These are phyloP conservation scores for Chalcis sispes DNA, from an alignment of 2,888 invertebrate genomes.

Conservation along the genomic window DNA sequence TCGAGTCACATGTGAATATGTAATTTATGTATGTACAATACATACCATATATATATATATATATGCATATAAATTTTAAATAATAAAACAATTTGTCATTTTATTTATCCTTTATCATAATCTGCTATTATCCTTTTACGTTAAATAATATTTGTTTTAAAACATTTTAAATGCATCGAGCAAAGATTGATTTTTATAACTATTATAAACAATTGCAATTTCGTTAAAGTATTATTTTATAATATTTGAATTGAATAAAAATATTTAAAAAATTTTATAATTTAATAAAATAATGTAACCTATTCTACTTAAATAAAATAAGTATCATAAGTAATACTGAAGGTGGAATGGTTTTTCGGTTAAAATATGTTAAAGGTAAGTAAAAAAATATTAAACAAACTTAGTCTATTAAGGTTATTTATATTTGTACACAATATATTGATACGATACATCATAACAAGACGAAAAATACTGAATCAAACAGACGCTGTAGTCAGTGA, in stretches of 20 bases:
- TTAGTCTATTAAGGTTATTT: conserved; percentile 62
- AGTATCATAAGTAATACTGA: no score
- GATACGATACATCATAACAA: conserved; percentile 65
- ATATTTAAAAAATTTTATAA: background rate
- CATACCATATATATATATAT: conserved; percentile 21
- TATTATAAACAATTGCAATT: no score
- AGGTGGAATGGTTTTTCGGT: no score
- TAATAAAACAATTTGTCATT: background rate
- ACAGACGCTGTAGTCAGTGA: conserved; percentile 65
- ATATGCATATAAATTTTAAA: conserved; percentile 1
- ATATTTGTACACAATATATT: conserved; percentile 69
- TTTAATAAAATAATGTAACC: background rate
- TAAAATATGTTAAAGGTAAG: background rate
- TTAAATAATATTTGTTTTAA: background rate
- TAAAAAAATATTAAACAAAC: background rate
- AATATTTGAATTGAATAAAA: background rate
- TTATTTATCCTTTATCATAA: background rate
- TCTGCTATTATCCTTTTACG: background rate
- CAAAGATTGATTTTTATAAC: no score
- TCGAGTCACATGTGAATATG: conserved; percentile 21
- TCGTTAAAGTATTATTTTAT: no score
- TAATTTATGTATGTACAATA: conserved; percentile 36
- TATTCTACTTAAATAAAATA: no score
- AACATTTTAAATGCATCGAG: no score
- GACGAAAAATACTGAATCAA: conserved; percentile 71